phyloP scores from a whole-genome alignment of 1,140 invertebrate species.

The Drosophila fuyamai region DNA sequence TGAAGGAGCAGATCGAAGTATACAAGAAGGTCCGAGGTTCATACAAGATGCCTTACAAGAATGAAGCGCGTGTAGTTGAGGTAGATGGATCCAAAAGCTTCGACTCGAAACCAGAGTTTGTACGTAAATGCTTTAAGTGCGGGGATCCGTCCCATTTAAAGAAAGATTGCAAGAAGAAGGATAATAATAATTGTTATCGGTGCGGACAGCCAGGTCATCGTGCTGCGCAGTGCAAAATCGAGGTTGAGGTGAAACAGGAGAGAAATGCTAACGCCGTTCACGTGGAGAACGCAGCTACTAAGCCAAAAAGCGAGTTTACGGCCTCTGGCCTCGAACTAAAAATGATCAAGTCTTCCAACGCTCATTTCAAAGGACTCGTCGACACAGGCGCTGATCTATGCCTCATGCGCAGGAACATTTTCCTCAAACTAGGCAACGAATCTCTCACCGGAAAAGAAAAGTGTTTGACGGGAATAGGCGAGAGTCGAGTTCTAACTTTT shows the following conservation, averaged over 20 bases:
- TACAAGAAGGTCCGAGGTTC: background rate
- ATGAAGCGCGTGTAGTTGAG: background rate
- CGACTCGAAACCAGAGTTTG: too few species aligned
- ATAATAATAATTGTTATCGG: too few species aligned
- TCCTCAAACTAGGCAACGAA: too few species aligned
- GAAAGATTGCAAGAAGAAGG: background rate
- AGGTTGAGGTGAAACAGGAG: background rate
- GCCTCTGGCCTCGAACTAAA: background rate
- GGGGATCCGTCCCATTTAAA: too few species aligned
- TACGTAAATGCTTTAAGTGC: too few species aligned
- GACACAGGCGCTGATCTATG: too few species aligned
- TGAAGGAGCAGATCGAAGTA: background rate
- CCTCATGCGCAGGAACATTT: too few species aligned
- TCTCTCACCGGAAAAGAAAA: background rate
- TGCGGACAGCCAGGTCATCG: background rate
- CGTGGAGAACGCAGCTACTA: background rate
- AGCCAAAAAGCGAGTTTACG: background rate
- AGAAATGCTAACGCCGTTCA: background rate
- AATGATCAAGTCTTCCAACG: background rate
- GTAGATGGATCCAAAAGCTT: background rate
- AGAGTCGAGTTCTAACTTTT: slow-evolving; percentile 25
- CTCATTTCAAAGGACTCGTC: too few species aligned
- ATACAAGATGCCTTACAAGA: background rate
- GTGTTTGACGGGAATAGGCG: slow-evolving; percentile 14
- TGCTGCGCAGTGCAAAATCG: background rate